Evolutionary conservation across 2,113 vertebrate genomes (phyloP), one percentile per base, ranked within the genome.

Genomic region (Oncorhynchus keta): DNA sequence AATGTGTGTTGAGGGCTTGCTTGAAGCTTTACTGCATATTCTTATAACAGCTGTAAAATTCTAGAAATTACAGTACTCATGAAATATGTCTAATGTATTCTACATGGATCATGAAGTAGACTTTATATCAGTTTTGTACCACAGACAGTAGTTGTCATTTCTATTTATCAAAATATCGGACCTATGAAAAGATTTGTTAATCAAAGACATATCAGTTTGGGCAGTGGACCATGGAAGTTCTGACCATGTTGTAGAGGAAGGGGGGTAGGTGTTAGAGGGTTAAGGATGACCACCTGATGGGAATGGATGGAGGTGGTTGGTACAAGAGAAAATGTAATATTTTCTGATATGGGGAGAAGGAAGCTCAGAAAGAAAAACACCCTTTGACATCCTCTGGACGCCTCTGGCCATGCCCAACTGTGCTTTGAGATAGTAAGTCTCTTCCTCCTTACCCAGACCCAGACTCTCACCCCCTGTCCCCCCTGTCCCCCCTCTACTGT

Each of bases 301-400:
- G 81, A 88, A 77, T 68, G 77, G 79, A 83, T 80, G 20, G 9
- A 94, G 92, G 16, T 14, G 39, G 39, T 4, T 14, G 55, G 55
- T 84, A 88, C 92, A 94, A 92, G 92, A 94, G 90, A 87, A 92
- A 90, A 93, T 92, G 93, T 93, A 95, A 95, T 95, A 92, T 92
- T 92, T 93, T 94, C 89, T 91, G 1, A 35, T 35, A 7, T 90
- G 71, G 74, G 39, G 39, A 45, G 39, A 45, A 45, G 2, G 9
- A 45, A 12, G 39, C 39, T 45, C 39, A 45, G 39, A 45, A 45
- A 45, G 67, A 74, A 49, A 68, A 7, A 48, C 67, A 35, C 57
- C 11, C 39, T 49, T 49, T 70, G 20, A 22, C 68, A 49, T 70
- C 26, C 14, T 72, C 70, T 57, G 48, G 48, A 26, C 26, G 68